Evolutionary conservation across 2,113 vertebrate species (phyloP).

Genomic region (Ovis canadensis): DNA sequence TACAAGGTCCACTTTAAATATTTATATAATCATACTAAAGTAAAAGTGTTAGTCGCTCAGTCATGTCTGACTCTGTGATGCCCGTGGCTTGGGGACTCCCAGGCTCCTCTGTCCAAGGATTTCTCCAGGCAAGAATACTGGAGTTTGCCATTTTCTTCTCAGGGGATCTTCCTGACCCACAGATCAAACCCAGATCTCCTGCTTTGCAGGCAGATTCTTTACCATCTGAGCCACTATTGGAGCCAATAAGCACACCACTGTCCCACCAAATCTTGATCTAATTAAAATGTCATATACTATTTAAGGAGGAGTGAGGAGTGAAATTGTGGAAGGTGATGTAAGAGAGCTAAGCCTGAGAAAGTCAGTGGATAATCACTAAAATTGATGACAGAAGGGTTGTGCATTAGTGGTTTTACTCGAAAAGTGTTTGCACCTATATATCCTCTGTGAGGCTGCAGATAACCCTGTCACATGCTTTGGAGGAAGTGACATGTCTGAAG

Average conservation of each 20-base stretch:
- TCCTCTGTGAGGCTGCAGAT: accelerated
- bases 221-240: background rate
- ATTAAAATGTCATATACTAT: background rate
- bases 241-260: background rate
- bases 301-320: background rate
- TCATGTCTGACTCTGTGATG: background rate
- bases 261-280: background rate
- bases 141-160: background rate
- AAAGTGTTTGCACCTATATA: background rate
- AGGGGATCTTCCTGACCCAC: background rate
- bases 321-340: background rate
- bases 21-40: background rate
- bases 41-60: background rate
- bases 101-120: background rate
- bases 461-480: background rate
- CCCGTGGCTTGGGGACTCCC: background rate
- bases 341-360: background rate
- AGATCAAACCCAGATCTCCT: background rate
- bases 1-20: background rate
- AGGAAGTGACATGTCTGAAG: background rate
- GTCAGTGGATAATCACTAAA: background rate
- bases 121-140: background rate
- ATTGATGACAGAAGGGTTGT: background rate
- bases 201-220: background rate
- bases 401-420: background rate